Conservation (phyloP, 1,140 invertebrate species). For the Maconellicoccus hirsutus region DNA sequence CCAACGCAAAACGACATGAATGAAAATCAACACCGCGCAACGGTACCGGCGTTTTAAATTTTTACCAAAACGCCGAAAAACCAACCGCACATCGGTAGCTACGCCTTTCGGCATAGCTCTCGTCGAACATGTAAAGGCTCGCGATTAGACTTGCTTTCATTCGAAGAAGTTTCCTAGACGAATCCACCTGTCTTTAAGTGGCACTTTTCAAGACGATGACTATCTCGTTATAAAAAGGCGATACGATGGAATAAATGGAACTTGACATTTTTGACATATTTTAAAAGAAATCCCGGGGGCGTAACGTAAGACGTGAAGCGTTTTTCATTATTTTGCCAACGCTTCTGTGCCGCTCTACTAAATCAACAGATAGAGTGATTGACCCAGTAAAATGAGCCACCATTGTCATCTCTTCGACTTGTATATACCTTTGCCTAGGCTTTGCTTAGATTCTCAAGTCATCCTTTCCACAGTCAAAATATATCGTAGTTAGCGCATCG, state of each 20-base stretch:
- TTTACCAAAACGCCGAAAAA: too few relatives aligned
- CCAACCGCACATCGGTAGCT: too few relatives aligned
- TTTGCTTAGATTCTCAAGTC: background rate
- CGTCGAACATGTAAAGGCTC: background rate
- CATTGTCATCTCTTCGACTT: background rate
- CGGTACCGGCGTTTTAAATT: too few relatives aligned
- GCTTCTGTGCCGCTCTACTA: conserved; percentile 6
- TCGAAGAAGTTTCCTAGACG: background rate
- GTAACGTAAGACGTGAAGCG: background rate
- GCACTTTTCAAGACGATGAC: background rate
- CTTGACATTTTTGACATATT: background rate
- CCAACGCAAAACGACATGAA: background rate
- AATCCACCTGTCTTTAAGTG: background rate
- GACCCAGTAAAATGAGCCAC: conserved; percentile 2
- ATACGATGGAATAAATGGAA: background rate
- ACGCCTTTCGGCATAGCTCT: too few relatives aligned
- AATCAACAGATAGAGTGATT: conserved; percentile 9
- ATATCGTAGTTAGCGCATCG: background rate
- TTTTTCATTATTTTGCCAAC: conserved; percentile 9
- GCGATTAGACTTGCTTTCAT: background rate
- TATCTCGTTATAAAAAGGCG: background rate
- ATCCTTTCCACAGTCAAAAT: background rate
- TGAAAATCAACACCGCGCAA: background rate
- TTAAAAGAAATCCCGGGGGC: conserved; percentile 7
- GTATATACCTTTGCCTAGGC: background rate